These are phyloP conservation scores for Acromyrmex charruanus DNA, from an alignment of 1,140 invertebrate species.

Conservation along the genomic window DNA sequence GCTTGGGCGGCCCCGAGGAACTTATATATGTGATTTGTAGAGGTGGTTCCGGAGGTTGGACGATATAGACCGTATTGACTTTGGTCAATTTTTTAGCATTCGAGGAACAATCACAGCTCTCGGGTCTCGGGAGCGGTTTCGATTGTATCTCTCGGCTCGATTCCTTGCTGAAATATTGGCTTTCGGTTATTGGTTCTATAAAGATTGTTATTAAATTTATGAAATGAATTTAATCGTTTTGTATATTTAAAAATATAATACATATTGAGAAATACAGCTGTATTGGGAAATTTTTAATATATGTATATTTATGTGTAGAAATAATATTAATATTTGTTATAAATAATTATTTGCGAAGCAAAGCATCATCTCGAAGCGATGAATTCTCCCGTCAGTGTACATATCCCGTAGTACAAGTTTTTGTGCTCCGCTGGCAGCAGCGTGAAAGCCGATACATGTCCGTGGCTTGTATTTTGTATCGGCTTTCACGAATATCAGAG, in stretches of 20 bases:
- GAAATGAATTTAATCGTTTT: neutral
- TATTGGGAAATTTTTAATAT: too few species aligned
- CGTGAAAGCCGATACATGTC: conserved; percentile 67
- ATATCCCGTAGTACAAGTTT: conserved; percentile 48
- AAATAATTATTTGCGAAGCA: conserved; percentile 10
- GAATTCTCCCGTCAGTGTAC: conserved; percentile 37
- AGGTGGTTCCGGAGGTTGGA: neutral
- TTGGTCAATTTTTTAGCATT: conserved; percentile 69
- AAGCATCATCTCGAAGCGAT: conserved; percentile 16
- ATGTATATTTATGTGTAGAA: neutral
- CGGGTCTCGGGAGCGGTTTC: neutral
- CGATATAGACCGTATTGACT: conserved; percentile 53
- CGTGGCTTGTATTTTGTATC: conserved; percentile 61
- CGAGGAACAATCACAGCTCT: conserved; percentile 57
- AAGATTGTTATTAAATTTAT: conserved; percentile 40
- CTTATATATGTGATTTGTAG: conserved; percentile 74
- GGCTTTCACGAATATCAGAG: conserved; percentile 67
- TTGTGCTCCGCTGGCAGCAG: conserved; percentile 29
- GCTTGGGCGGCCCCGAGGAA: conserved; percentile 31
- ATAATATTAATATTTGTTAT: neutral
- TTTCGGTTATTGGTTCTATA: neutral
- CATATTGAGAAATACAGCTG: neutral
- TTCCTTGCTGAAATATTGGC: conserved; percentile 60
- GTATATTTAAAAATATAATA: conserved; percentile 5
- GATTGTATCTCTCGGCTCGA: neutral